Evolutionary conservation across 2,888 invertebrate genomes (phyloP), one percentile per base, ranked within the genome.

Genomic region (Thera obeliscata): DNA sequence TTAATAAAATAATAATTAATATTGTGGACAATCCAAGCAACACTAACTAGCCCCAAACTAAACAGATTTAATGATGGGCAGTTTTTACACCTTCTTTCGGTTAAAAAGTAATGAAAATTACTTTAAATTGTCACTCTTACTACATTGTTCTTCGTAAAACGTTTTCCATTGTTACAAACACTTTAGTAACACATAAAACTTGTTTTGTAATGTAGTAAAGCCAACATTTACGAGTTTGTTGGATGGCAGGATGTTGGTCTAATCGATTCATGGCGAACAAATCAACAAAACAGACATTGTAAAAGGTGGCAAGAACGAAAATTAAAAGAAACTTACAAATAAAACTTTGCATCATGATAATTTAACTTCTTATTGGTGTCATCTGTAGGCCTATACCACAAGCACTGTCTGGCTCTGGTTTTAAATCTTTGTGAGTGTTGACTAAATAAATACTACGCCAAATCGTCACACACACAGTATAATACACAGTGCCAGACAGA

Each of bases 201-300:
- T 55, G 54, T 62, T 63, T 50, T 55, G 61, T 52, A 59, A 66
- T 71, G 72, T 54, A 66, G 76, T 80, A 79, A 75, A 80, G 76
- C 55, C 73, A 71, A 71, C 68, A 74, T 76, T 76, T 76, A 73
- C 64, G 66, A 73, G 70, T 66, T 74, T 58, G 36, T 54, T 49
- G 56, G n/a, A 3, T 2, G 43, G 43, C 9, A 46, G 43, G 9
- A 46, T 46, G 43, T 43, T 43, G 43, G 43, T 46, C 43, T 46
- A 46, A 46, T 46, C 43, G 43, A 46, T 46, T 46, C 43, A 46
- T 46, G 1, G 43, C 9, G 9, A 0, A 9, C 43, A 46, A 9
- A 46, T 43, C 9, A 46, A 46, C 9, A 9, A 7, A 9, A 46
- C 7, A 2, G 41, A 7, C 43, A 46, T 46, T 46, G 43, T 46